Base-by-base conservation (phyloP, 2,113 vertebrate species). In the Dasyornis broadbenti region DNA sequence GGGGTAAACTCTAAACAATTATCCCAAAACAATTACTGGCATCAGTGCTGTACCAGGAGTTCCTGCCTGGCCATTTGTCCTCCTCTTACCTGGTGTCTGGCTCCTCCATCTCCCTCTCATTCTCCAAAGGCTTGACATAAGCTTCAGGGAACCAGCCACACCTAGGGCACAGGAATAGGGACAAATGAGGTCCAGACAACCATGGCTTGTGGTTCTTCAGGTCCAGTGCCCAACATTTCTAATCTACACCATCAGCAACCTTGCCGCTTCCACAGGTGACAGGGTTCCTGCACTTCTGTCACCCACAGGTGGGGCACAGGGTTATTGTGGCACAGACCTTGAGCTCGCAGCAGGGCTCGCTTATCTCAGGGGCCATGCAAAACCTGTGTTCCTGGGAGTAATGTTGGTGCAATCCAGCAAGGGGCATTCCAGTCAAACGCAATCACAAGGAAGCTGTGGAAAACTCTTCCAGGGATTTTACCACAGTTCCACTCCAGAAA, bases 61-160 rank as follows among this genome's bases (percentile, higher is more conserved):
- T 71, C 69, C 79, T 61, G 35, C 35, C 52, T 27, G 10, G 31
- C 10, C 30, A 14, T 2, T 23, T 57, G 42, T 20, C 30, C 33
- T 93, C 45, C 54, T 27, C 15, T 89, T 96, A 97, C 97, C 97
- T 97, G 64, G 56, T 71, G 44, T 31, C 30, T 45, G 70, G 72
- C 59, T 95, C 77, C 64, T 97, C 91, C 28, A 63, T 57, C 94
- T 96, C 71, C 63, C 97, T 86, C 3, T 44, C n/a, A 8, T 92
- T 92, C 54, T 97, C 98, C 69, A 98, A 13, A 37, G 98, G 96
- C 70, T 98, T 98, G 80, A 99, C 99, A 10, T 99, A 99, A 39
- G 99, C 98, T 92, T 99, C 98, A 1, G 99, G 99, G 90, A 99
- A 99, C 99, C 99, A 99, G 95, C 99, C 99, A 5, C 98, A 98